Evolutionary conservation across 2,113 vertebrate species (phyloP).

Genomic region (Macaca mulatta): DNA sequence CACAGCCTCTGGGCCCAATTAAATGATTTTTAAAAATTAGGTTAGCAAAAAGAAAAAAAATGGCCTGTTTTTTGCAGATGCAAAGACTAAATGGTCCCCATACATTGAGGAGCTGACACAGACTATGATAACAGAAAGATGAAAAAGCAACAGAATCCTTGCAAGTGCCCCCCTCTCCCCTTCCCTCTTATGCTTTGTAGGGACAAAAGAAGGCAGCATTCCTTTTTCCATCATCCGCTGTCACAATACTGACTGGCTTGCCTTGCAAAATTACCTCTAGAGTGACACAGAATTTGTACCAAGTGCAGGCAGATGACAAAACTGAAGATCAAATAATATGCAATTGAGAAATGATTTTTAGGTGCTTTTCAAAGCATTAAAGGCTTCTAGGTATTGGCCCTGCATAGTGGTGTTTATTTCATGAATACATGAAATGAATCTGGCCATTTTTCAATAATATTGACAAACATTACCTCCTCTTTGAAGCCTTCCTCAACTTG

Average conservation of each 20-base stretch:
- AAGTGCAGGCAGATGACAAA: conserved; percentile 26
- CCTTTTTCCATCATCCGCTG: background rate
- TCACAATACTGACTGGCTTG: background rate
- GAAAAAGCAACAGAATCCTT: background rate
- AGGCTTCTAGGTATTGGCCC: background rate
- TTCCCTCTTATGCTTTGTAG: background rate
- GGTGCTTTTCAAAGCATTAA: conserved; percentile 40
- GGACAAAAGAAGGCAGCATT: background rate
- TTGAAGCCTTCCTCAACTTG: background rate
- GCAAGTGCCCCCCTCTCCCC: background rate
- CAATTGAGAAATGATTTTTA: conserved; percentile 30
- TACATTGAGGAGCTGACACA: background rate
- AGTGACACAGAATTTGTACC: conserved; percentile 13
- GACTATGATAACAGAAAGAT: background rate
- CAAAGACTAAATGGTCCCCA: background rate
- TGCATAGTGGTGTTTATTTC: background rate
- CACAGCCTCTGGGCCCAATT: conserved; percentile 4
- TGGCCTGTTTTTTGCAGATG: background rate
- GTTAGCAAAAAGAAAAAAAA: background rate
- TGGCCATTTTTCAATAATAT: background rate
- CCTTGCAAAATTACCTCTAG: conserved; percentile 16
- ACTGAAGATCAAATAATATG: conserved; percentile 10
- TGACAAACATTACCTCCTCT: background rate
- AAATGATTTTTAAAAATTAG: conserved; percentile 42
- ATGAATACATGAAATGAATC: background rate